Base-by-base conservation (phyloP, 2,888 invertebrate genomes). In the Xanthia icteritia region DNA sequence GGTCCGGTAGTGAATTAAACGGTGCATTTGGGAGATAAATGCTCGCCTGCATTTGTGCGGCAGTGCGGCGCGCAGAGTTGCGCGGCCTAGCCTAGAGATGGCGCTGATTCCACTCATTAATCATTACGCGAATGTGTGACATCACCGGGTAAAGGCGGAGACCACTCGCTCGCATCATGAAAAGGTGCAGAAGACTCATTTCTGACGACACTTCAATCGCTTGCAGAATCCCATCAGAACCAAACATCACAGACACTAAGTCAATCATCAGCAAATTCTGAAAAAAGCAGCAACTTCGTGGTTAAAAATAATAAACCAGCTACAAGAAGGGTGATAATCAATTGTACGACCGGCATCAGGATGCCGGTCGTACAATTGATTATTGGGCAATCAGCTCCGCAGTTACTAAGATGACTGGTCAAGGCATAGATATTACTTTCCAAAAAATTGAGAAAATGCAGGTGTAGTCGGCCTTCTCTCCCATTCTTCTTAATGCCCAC, bases 11-110 rank as follows among this genome's bases (percentile, higher is more conserved):
- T 89, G 92, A 92, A 93, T 93, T 93, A 92, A 93, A 89, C 91
- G 91, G 86, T 89, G 91, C 93, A 93, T 93, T 94, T 91, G 90
- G 80, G 88, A 91, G 90, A 93, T 90, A 90, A 91, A 93, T 92
- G 90, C 83, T 84, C 86, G 88, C 85, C 88, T 88, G 90, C 89
- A 89, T 86, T 83, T 81, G 86, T 84, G 84, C 85, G 75, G 87
- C 84, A 88, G 88, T 88, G 83, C 86, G 86, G 79, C 74, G 73
- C 58, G 71, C 63, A 42, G 82, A 82, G 82, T 82, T 80, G 77
- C 73, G 73, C 74, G 69, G 65, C 63, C 45, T n/a, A 67, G 77
- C 76, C 71, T 79, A 85, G 87, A 86, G 88, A 81, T 85, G 88
- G 89, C 86, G 91, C 89, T 92, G 92, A 93, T 93, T 91, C 89